Evolutionary conservation across 2,888 invertebrate species (phyloP).

Genomic region (Linnaemya vulpina): DNA sequence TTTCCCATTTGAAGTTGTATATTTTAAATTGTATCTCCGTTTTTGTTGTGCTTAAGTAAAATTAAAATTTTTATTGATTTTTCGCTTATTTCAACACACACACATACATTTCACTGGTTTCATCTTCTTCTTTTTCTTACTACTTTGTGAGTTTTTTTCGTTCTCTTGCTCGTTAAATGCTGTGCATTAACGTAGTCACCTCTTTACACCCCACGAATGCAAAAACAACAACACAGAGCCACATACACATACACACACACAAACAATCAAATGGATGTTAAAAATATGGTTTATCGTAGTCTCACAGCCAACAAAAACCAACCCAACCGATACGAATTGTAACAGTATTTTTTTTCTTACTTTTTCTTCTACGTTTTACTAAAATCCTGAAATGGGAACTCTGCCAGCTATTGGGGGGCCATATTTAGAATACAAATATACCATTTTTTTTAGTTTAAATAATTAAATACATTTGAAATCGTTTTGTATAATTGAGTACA

Average conservation of each 20-base stretch:
- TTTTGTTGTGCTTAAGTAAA: slow-evolving; percentile 42
- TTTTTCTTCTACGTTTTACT: slow-evolving; percentile 25
- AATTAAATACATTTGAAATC: not conserved
- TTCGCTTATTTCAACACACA: slow-evolving; percentile 55
- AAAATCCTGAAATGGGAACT: slow-evolving; percentile 17
- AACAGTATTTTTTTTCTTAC: slow-evolving; percentile 20
- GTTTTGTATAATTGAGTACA: too few species aligned
- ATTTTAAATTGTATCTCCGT: slow-evolving; percentile 17
- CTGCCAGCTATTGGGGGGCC: slow-evolving; percentile 2
- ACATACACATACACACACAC: not conserved
- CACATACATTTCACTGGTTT: slow-evolving; percentile 37
- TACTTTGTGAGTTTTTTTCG: slow-evolving; percentile 39
- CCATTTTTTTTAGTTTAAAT: not conserved
- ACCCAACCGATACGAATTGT: slow-evolving; percentile 53
- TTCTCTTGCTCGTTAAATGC: slow-evolving; percentile 34
- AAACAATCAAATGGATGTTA: slow-evolving; percentile 29
- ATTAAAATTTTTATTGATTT: slow-evolving; percentile 63
- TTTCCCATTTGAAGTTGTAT: slow-evolving; percentile 4
- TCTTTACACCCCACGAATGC: slow-evolving; percentile 46
- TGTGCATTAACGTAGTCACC: slow-evolving; percentile 43
- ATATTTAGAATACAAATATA: not conserved
- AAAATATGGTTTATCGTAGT: slow-evolving; percentile 58
- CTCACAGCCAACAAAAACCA: slow-evolving; percentile 52
- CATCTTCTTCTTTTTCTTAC: slow-evolving; percentile 20
- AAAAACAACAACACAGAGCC: not conserved